Evolutionary conservation across 1,140 invertebrate species (phyloP), one percentile per base, ranked within the genome.

Genomic region (Zaprionus camerounensis): DNA sequence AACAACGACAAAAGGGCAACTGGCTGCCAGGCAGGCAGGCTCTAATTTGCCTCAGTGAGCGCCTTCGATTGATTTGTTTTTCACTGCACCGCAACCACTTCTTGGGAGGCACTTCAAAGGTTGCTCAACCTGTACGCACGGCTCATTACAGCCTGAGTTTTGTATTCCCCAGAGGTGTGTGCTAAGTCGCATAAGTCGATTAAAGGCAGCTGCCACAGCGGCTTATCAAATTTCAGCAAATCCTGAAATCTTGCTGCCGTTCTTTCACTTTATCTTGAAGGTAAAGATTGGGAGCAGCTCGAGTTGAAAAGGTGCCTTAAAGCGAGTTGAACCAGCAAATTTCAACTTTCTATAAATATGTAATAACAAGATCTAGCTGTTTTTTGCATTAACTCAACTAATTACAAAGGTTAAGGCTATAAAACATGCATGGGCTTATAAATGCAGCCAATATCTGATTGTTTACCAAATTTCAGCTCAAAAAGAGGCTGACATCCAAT

Each of bases 21-120:
- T 49, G 62, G 20, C 57, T 51, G 12, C 31, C 26, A 68, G 34
- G 13, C 28, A 9, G 56, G 44, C 13, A 59, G 56, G 44, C 61
- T 65, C 62, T 55, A 65, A 65, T 65, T 55, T 55, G 49, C 31
- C 46, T 51, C 46, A 49, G 46, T 9, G 17, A 20, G 20, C 17
- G 20, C 46, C 46, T 46, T 44, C 59, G 55, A 59, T 49, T 46
- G 57, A 61, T 61, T 44, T 38, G 31, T 44, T 22, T 56, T 44
- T 44, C 15, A 41, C 7, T 17, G 41, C n/a, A 44, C 24, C 9
- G 44, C 5, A 7, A 5, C 11, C 15, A 12, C 46, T n/a, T 20
- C 13, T 20, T 15, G 24, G 22, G 9, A 5, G n/a, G 53, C 53
- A 28, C 53, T 56, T 56, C 53, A 56, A 31, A 56, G 53, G 22